Percentiles rank a stretch among this genome's conserved stretches.
These are phyloP conservation scores for Columbina picui DNA, from an alignment of 2,113 vertebrate genomes.

Conservation along the genomic window DNA sequence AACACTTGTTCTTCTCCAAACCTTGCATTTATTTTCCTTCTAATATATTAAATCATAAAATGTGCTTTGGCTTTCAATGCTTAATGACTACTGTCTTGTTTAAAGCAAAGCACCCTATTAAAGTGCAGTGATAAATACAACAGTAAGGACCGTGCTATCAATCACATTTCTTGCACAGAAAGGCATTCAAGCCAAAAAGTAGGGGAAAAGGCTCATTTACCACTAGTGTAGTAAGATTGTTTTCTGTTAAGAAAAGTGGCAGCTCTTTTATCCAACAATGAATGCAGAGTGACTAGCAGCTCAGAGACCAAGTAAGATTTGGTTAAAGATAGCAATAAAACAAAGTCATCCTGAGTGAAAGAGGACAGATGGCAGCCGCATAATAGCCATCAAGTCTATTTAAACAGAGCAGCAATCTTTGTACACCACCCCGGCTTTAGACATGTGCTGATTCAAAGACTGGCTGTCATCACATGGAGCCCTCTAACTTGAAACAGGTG, in stretches of 20 bases:
- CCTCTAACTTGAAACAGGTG: slow-evolving; percentile 5
- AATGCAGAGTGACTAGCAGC: neutral
- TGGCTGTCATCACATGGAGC: neutral
- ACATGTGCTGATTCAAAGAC: neutral
- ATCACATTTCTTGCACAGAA: neutral
- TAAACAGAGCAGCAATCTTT: slow-evolving; percentile 1
- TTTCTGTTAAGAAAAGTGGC: neutral
- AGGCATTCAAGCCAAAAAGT: neutral
- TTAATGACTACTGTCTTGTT: neutral
- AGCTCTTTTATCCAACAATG: neutral
- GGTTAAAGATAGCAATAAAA: neutral
- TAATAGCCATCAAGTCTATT: slow-evolving; percentile 23
- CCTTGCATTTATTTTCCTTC: neutral
- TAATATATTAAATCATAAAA: neutral
- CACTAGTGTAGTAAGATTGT: neutral
- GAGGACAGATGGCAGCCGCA: slow-evolving; percentile 57
- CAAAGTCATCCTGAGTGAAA: neutral
- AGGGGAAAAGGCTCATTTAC: neutral
- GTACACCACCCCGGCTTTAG: neutral
- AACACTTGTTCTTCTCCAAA: neutral
- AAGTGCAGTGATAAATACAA: neutral
- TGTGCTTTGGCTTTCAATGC: neutral
- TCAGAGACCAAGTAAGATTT: neutral
- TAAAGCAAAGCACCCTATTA: neutral
- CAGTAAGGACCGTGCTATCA: neutral